These are phyloP conservation scores for Stenodema calcarata DNA, from an alignment of 2,888 invertebrate species.

Conservation along the genomic window DNA sequence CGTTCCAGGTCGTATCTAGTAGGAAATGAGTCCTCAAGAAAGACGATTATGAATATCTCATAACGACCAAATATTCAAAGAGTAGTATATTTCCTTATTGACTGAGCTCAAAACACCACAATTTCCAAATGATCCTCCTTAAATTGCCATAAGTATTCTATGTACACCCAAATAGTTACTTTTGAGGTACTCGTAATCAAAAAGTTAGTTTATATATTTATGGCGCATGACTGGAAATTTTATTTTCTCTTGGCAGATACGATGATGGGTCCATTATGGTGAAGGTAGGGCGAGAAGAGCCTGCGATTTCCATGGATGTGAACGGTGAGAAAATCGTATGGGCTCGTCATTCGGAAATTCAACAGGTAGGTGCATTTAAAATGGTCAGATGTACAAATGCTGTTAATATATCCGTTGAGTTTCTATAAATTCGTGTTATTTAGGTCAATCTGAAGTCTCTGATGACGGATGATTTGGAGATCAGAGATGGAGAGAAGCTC, in stretches of 20 bases:
- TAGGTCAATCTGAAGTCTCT: conserved; percentile 78
- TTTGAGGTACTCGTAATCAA: no score
- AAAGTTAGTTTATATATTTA: no score
- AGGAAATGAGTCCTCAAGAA: no score
- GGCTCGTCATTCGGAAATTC: conserved; percentile 98
- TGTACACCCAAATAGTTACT: no score
- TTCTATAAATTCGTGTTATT: neutral
- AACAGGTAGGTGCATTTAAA: conserved; percentile 69
- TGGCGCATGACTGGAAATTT: no score
- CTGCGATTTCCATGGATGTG: conserved; percentile 98
- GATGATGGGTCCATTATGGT: conserved; percentile 96
- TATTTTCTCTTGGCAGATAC: conserved; percentile 64
- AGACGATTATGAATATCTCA: no score
- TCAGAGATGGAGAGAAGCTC: conserved; percentile 90
- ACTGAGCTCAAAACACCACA: no score
- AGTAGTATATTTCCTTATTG: no score
- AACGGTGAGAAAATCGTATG: conserved; percentile 98
- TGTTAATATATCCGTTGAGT: neutral
- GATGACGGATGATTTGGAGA: conserved; percentile 74
- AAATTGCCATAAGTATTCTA: no score
- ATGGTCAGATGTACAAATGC: neutral
- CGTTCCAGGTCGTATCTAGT: no score
- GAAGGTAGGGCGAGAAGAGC: conserved; percentile 97
- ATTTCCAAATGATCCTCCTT: no score
- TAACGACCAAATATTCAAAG: no score